Evolutionary conservation across 2,113 vertebrate species (phyloP).

Genomic region (Tragelaphus strepsiceros): DNA sequence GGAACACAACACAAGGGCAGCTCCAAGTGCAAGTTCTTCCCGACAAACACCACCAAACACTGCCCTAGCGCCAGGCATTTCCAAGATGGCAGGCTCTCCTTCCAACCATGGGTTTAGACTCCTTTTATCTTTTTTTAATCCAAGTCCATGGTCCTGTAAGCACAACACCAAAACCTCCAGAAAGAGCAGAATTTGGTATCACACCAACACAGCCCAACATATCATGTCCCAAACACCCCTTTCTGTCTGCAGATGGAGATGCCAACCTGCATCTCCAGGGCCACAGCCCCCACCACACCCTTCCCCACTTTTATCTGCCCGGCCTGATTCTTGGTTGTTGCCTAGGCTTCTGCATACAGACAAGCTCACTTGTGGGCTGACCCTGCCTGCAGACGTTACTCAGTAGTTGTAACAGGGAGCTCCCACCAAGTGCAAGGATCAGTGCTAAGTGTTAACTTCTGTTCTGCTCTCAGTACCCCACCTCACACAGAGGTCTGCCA

Average conservation of each 20-base stretch:
- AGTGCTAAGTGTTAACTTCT: neutral
- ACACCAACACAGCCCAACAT: neutral
- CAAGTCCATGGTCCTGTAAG: neutral
- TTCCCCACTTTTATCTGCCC: conserved; percentile 34
- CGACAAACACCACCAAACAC: neutral
- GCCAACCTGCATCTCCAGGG: neutral
- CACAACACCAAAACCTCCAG: neutral
- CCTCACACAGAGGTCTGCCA: neutral
- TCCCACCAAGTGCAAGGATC: neutral
- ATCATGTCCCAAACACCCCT: neutral
- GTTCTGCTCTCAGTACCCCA: neutral
- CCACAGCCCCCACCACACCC: conserved; percentile 36
- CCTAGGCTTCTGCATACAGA: neutral
- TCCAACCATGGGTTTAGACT: neutral
- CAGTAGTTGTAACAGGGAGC: neutral
- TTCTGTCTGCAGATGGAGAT: neutral
- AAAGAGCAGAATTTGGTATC: neutral
- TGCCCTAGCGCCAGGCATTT: neutral
- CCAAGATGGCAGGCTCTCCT: neutral
- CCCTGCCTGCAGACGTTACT: neutral
- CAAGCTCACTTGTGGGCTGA: neutral
- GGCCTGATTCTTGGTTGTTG: neutral
- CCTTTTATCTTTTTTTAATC: neutral
- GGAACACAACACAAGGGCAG: neutral
- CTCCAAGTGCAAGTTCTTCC: neutral